Evolutionary conservation across 2,888 invertebrate species (phyloP).

Genomic region (Conus canariensis): DNA sequence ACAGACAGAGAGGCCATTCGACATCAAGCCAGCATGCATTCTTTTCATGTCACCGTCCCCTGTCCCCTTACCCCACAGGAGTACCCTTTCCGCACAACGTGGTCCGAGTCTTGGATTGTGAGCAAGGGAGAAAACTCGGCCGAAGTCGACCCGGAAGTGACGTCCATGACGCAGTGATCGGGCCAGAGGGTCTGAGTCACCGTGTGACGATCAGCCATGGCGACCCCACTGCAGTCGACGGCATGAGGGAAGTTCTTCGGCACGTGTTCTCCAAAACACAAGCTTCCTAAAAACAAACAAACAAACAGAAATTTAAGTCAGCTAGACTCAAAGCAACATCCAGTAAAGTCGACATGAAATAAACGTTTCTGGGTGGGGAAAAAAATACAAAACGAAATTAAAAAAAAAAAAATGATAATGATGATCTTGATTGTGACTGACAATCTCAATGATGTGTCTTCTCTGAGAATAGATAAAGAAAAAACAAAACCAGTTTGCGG

Average conservation of each 20-base stretch:
- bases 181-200: conserved; percentile 71
- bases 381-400: background rate
- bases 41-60: background rate
- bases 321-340: too few species aligned
- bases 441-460: too few species aligned
- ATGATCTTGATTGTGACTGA: too few species aligned
- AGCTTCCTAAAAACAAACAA: conserved; percentile 29
- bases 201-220: conserved; percentile 36
- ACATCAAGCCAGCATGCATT: too few species aligned
- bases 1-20: background rate
- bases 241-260: conserved; percentile 35
- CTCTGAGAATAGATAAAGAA: too few species aligned
- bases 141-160: conserved; percentile 53
- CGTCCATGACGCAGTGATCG: conserved; percentile 70
- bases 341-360: too few species aligned
- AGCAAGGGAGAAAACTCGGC: conserved; percentile 58
- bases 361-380: background rate
- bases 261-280: conserved; percentile 42
- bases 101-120: conserved; percentile 49
- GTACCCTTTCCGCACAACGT: conserved; percentile 65
- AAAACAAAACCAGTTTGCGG: too few species aligned
- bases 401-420: too few species aligned
- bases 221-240: conserved; percentile 48
- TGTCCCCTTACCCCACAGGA: conserved; percentile 59
- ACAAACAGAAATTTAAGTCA: too few species aligned